These are phyloP conservation scores for Nipponia nippon DNA, from an alignment of 2,113 vertebrate genomes.

Conservation along the genomic window DNA sequence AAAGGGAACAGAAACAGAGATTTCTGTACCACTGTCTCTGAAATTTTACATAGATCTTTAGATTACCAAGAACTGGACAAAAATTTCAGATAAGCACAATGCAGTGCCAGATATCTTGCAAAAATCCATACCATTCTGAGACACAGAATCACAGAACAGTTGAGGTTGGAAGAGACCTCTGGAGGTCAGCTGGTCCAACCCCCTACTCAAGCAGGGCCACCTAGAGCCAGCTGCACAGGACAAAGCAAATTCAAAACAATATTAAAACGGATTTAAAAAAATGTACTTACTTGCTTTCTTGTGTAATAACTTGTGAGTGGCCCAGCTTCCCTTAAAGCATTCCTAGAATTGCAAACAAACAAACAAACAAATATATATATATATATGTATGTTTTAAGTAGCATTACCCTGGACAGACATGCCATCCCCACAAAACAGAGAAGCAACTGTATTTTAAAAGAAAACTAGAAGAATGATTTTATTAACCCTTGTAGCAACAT, in stretches of 20 bases:
- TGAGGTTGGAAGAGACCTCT: not conserved
- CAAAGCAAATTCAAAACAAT: not conserved
- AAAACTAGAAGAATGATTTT: not conserved
- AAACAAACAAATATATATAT: not conserved
- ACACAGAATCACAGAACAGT: not conserved
- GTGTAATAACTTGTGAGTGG: conserved; percentile 93
- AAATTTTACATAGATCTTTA: not conserved
- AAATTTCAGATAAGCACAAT: not conserved
- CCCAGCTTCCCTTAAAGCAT: conserved; percentile 99
- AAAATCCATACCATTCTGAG: not conserved
- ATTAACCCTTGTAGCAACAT: not conserved
- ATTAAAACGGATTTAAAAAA: not conserved
- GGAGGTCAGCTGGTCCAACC: not conserved
- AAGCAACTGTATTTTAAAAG: not conserved
- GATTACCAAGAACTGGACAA: not conserved
- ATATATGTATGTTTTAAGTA: not conserved
- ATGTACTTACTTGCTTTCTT: conserved; percentile 97
- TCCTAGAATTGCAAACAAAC: conserved; percentile 81
- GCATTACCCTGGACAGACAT: not conserved
- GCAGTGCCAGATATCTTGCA: not conserved
- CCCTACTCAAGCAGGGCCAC: not conserved
- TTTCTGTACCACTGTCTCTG: not conserved
- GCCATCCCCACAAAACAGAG: not conserved
- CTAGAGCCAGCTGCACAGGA: not conserved
- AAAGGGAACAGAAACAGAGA: not conserved